These are phyloP conservation scores for Gracilinanus agilis DNA, from an alignment of 2,113 vertebrate genomes.

Conservation along the genomic window DNA sequence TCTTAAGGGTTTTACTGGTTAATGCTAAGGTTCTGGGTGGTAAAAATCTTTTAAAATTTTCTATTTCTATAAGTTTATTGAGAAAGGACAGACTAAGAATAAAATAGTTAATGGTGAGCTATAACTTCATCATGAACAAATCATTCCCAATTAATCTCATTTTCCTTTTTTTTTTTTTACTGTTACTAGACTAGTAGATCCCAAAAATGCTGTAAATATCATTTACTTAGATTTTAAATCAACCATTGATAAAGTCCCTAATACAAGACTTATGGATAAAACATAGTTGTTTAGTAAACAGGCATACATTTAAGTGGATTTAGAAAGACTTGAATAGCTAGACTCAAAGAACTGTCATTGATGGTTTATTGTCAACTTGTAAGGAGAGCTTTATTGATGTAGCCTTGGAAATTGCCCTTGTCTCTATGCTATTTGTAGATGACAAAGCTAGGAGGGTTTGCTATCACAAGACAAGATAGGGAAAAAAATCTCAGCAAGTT, in stretches of 20 bases:
- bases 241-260: background rate
- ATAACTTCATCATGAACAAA: background rate
- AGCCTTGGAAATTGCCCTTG: no score
- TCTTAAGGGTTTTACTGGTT: slow-evolving; percentile 18
- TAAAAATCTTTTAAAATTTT: slow-evolving; percentile 19
- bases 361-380: no score
- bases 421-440: no score
- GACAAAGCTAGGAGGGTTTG: no score
- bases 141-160: background rate
- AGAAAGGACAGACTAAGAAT: slow-evolving; percentile 9
- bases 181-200: background rate
- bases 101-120: background rate
- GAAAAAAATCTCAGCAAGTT: no score
- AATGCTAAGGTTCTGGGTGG: background rate
- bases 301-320: background rate
- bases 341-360: no score
- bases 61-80: slow-evolving; percentile 1
- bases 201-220: background rate
- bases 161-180: background rate
- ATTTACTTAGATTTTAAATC: background rate
- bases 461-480: no score
- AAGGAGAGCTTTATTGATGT: no score
- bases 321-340: no score
- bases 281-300: background rate
- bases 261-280: background rate